Conservation (phyloP, 2,113 vertebrate species). For the Paraplagusia blochii region DNA sequence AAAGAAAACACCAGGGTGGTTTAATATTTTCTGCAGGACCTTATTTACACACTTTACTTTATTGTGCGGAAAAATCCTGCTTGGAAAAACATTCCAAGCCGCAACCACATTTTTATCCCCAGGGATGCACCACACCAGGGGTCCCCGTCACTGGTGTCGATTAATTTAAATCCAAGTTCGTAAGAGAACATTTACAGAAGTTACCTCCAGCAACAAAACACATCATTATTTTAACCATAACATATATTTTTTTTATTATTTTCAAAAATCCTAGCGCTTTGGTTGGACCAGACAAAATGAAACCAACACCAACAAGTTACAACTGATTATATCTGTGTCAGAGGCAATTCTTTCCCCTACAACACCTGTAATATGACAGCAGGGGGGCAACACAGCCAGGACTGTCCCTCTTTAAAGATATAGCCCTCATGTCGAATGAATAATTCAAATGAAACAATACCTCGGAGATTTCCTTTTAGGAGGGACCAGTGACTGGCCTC, state of each 20-base stretch:
- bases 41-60: too few species aligned
- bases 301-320: slow-evolving; percentile 16
- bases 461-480: slow-evolving; percentile 60
- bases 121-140: too few species aligned
- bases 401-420: slow-evolving; percentile 65
- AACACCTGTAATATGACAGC: slow-evolving; percentile 49
- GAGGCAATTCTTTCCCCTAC: slow-evolving; percentile 4
- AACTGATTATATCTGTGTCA: slow-evolving; percentile 12
- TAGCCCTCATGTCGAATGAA: slow-evolving; percentile 62
- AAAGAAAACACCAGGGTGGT: too few species aligned
- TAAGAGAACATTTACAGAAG: not conserved
- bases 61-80: too few species aligned
- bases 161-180: too few species aligned
- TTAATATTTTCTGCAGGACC: too few species aligned
- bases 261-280: too few species aligned
- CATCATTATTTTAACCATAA: too few species aligned
- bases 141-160: too few species aligned
- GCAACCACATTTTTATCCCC: too few species aligned
- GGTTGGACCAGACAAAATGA: not conserved
- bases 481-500: slow-evolving; percentile 80
- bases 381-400: slow-evolving; percentile 31
- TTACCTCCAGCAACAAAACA: not conserved
- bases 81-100: too few species aligned
- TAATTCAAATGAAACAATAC: slow-evolving; percentile 67
- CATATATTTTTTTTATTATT: too few species aligned